Percentiles rank a stretch among this genome's conserved stretches.
Evolutionary conservation across 2,113 vertebrate species (phyloP).

Genomic region (Equus quagga): DNA sequence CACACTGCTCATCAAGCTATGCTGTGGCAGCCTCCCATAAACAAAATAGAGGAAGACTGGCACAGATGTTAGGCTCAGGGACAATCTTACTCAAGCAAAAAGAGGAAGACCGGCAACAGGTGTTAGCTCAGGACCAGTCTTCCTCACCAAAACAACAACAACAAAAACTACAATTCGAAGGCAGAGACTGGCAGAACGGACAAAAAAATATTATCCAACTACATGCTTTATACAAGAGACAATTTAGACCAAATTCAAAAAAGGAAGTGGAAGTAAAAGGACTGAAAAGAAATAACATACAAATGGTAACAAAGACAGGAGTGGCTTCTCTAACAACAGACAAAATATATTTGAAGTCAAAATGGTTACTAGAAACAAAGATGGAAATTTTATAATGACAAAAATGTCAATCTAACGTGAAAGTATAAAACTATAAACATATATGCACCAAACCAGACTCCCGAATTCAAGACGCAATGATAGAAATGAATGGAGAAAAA

Average conservation of each 20-base stretch:
- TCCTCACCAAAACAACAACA: too few relatives aligned
- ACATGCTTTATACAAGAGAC: neutral
- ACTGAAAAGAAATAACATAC: neutral
- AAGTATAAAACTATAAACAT: neutral
- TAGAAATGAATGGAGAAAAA: neutral
- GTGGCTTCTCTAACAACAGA: neutral
- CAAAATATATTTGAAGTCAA: neutral
- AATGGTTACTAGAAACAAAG: neutral
- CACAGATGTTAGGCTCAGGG: too few relatives aligned
- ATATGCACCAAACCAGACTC: neutral
- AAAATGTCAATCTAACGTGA: neutral
- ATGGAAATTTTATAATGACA: neutral
- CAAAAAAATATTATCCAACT: neutral
- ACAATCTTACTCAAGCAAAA: too few relatives aligned
- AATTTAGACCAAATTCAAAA: neutral
- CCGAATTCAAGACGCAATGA: neutral
- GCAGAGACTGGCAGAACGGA: neutral
- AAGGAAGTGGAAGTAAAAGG: neutral
- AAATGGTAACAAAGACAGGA: neutral
- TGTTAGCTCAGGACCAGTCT: too few relatives aligned
- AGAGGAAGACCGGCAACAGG: too few relatives aligned
- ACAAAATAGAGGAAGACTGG: too few relatives aligned
- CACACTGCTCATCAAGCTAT: too few relatives aligned
- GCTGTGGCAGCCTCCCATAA: too few relatives aligned
- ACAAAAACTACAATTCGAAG: neutral